Conservation (phyloP, 2,797 vertebrate genomes). For the Danio choprae region DNA sequence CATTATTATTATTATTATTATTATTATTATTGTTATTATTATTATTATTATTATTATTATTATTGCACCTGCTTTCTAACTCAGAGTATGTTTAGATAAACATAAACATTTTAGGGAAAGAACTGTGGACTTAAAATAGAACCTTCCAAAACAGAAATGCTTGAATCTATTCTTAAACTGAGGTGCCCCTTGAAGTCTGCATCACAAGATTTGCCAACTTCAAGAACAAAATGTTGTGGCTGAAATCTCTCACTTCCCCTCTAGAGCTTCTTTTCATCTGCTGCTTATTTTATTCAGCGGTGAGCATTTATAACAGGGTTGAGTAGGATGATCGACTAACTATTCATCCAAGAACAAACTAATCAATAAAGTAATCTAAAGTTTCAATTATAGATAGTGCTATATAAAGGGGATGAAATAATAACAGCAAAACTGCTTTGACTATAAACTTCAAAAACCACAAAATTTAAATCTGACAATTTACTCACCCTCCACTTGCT, state of each 20-base stretch:
- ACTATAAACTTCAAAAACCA: too few species aligned
- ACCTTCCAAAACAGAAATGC: constrained; percentile 26
- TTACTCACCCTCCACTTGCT: too few species aligned
- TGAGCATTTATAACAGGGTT: background rate
- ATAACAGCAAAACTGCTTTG: too few species aligned
- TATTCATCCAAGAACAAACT: background rate
- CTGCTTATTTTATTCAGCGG: background rate
- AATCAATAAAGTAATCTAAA: background rate
- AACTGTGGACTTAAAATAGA: constrained; percentile 65
- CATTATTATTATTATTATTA: too few species aligned
- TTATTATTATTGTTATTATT: too few species aligned
- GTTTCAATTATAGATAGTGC: background rate
- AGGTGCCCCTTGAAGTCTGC: constrained; percentile 1
- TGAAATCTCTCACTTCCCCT: background rate
- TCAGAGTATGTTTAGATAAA: constrained; percentile 48
- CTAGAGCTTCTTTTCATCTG: background rate
- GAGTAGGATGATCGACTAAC: background rate
- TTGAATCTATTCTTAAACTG: constrained; percentile 39
- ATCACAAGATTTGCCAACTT: background rate
- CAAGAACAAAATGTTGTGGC: background rate
- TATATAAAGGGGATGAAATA: too few species aligned
- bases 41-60: too few species aligned
- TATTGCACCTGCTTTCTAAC: too few species aligned
- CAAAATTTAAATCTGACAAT: too few species aligned
- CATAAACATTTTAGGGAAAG: constrained; percentile 8